A percentile compares a stretch with the other conserved stretches of the same genome.
Conservation (phyloP, 2,113 vertebrate genomes). For the Solea senegalensis region DNA sequence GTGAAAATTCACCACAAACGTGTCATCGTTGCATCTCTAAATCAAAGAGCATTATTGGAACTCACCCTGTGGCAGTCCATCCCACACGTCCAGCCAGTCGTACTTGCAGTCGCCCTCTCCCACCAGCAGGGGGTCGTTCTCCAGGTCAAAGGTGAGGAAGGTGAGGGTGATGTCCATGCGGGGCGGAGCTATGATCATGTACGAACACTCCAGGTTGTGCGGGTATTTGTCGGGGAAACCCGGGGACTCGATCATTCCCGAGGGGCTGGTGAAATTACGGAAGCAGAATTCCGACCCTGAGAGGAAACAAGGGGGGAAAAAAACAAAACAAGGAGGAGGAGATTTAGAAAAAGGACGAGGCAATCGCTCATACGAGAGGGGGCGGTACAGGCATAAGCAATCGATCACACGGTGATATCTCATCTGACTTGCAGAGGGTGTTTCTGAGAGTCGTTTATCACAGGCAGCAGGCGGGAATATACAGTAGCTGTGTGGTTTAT, state of each 20-base stretch:
- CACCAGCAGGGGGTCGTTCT: constrained; percentile 92
- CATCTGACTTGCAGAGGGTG: constrained; percentile 67
- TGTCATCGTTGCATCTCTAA: too few species aligned
- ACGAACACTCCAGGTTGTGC: constrained; percentile 95
- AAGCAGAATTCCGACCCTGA: constrained; percentile 97
- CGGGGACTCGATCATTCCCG: constrained; percentile 93
- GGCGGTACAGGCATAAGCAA: constrained; percentile 30
- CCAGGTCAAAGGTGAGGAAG: constrained; percentile 94
- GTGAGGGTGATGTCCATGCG: constrained; percentile 94
- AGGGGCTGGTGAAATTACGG: constrained; percentile 92
- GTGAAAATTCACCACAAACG: too few species aligned
- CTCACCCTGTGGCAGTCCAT: constrained; percentile 95
- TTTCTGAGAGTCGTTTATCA: constrained; percentile 62
- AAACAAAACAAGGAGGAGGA: background rate
- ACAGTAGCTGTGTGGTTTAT: constrained; percentile 15
- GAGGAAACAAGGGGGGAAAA: constrained; percentile 8
- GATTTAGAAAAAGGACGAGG: constrained; percentile 27
- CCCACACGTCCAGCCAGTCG: constrained; percentile 98
- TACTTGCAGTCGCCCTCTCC: constrained; percentile 98
- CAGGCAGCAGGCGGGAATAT: constrained; percentile 26
- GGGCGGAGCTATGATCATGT: constrained; percentile 94
- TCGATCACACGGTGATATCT: constrained; percentile 57
- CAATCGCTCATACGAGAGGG: constrained; percentile 30
- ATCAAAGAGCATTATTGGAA: background rate
- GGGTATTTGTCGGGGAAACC: constrained; percentile 98